These are phyloP conservation scores for Galagoides demidoff DNA, from an alignment of 2,797 vertebrate species.

Conservation along the genomic window DNA sequence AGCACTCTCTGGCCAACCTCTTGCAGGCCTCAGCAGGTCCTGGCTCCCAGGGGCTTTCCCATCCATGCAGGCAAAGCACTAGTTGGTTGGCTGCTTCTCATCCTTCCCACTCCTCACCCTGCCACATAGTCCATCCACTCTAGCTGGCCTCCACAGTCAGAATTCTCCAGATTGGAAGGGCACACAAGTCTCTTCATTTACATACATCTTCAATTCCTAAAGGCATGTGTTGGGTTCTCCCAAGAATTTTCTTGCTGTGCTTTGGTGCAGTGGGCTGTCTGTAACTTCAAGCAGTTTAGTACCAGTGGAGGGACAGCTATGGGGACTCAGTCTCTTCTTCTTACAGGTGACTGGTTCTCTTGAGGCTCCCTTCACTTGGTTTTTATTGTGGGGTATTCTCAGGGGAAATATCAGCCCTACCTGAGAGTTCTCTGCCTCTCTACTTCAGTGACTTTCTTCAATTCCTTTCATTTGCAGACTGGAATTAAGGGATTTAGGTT, in stretches of 20 bases:
- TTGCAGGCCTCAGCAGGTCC: not conserved
- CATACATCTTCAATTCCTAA: not conserved
- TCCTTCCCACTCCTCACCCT: not conserved
- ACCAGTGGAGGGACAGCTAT: not conserved
- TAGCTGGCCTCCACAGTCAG: not conserved
- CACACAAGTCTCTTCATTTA: not conserved
- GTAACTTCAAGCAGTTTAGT: not conserved
- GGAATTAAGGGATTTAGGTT: not conserved
- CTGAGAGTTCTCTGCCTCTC: not conserved
- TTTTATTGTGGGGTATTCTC: not conserved
- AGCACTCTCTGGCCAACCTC: not conserved
- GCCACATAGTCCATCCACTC: not conserved
- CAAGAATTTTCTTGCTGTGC: not conserved
- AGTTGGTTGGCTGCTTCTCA: not conserved
- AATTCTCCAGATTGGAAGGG: conserved; percentile 2
- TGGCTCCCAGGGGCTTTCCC: not conserved
- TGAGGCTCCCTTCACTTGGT: not conserved
- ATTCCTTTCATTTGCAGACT: not conserved
- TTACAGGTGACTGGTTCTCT: not conserved
- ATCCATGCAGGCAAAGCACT: not conserved
- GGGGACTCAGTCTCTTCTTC: not conserved
- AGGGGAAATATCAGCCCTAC: not conserved
- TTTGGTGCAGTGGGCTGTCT: not conserved
- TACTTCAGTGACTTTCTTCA: not conserved
- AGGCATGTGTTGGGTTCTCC: not conserved